Evolutionary conservation across 1,140 invertebrate species (phyloP).

Genomic region (Pomacea maculata): DNA sequence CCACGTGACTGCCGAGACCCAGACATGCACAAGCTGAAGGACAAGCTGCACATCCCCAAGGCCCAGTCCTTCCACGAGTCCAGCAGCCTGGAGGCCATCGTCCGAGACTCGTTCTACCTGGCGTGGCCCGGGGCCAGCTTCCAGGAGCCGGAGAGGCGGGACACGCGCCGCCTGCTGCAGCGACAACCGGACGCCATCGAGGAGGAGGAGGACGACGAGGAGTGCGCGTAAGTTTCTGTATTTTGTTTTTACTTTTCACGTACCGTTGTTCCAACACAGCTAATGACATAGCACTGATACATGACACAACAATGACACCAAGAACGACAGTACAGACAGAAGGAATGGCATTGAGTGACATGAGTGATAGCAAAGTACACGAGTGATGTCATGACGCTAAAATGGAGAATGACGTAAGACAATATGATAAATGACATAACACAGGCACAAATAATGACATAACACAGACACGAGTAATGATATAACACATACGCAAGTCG

Average conservation of each 20-base stretch:
- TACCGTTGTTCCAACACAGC: no score
- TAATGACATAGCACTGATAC: no score
- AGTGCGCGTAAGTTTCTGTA: neutral
- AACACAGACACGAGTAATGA: no score
- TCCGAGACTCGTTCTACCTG: conserved; percentile 41
- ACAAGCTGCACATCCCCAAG: conserved; percentile 41
- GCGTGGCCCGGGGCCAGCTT: conserved; percentile 46
- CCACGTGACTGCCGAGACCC: neutral
- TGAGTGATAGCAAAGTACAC: no score
- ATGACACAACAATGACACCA: no score
- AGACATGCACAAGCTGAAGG: conserved; percentile 41
- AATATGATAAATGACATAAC: no score
- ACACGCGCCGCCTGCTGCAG: conserved; percentile 26
- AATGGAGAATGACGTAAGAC: no score
- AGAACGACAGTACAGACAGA: no score
- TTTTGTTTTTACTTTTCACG: conserved; percentile 8
- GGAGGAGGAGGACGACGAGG: conserved; percentile 36
- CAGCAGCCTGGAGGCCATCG: conserved; percentile 36
- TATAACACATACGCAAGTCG: no score
- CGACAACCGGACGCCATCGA: conserved; percentile 41
- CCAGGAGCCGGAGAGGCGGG: conserved; percentile 13
- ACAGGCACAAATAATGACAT: no score
- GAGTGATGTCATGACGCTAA: no score
- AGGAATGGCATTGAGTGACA: no score
- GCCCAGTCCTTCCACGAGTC: conserved; percentile 40